Base-by-base conservation (phyloP, 2,797 vertebrate genomes). In the Decapterus maruadsi region DNA sequence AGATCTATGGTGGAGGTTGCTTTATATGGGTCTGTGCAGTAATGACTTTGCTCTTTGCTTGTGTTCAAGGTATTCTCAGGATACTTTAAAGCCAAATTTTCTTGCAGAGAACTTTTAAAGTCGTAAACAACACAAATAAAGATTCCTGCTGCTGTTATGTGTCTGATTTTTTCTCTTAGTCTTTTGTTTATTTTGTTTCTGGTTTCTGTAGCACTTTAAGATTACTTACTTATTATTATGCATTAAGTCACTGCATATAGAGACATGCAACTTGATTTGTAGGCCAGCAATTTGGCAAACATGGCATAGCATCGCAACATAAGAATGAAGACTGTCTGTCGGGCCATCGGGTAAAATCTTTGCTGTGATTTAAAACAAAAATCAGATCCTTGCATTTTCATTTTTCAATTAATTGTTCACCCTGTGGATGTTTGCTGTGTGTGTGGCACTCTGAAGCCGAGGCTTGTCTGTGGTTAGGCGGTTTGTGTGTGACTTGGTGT, bases 271-370 rank as follows among this genome's bases (percentile, higher is more conserved):
- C 50, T 71, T 87, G 67, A 89, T 78, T 84, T 82, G 62, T 75
- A 72, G 75, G 79, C 83, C 77, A 68, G 74, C 34, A 71, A 80
- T 87, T 82, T 84, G 78, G 85, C 34, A 36, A 36, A 36, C 7
- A 7, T 36, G 34, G 34, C 34, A 36, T 36, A 36, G 34, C 88
- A 72, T 22, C 40, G 20, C 64, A 85, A 77, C 76, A 83, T 83
- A 75, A 87, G 74, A 75, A 74, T 20, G 31, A 85, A 71, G 83
- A 70, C 69, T 76, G 61, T 70, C 75, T 72, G 62, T 82, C 4
- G 65, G 65, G 72, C 88, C 88, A 92, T 91, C 88, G 90, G 90
- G 85, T 85, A 89, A 87, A 83, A 72, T 65, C 69, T 75, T 72
- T 16, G 16, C 72, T 22, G 72, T 82, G 74, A 91, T 85, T 83